Percentiles rank a stretch among this genome's conserved stretches.
Evolutionary conservation across 1,140 invertebrate genomes (phyloP).

Genomic region (Anadara kagoshimensis): DNA sequence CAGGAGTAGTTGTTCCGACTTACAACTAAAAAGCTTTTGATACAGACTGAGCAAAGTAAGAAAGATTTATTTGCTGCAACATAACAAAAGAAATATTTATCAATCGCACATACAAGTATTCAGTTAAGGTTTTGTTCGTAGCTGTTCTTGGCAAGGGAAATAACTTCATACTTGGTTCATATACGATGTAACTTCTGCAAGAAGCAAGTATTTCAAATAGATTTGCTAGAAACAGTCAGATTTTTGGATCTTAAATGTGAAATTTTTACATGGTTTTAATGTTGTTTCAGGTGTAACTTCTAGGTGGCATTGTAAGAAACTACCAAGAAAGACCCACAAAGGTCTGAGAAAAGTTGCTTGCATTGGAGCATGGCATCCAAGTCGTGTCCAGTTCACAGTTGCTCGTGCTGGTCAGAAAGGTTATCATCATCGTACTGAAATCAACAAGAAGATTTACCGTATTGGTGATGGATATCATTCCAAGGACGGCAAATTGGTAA

Average conservation of each 20-base stretch:
- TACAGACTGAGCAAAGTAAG: too few species aligned
- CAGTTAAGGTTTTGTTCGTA: too few species aligned
- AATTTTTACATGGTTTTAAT: neutral
- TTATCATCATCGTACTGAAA: constrained; percentile 99
- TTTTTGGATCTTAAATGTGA: neutral
- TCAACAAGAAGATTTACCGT: constrained; percentile 99
- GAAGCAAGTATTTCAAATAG: neutral
- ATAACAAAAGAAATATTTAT: too few species aligned
- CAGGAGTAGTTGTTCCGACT: too few species aligned
- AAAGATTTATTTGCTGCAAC: too few species aligned
- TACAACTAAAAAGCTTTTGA: too few species aligned
- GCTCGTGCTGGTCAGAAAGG: constrained; percentile 99
- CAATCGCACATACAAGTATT: too few species aligned
- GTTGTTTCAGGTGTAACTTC: constrained; percentile 93
- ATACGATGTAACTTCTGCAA: neutral
- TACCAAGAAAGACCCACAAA: constrained; percentile 99
- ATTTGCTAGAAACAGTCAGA: neutral
- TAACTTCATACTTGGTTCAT: too few species aligned
- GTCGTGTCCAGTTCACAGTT: constrained; percentile 98
- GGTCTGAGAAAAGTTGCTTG: constrained; percentile 99
- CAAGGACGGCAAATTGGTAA: constrained; percentile 96
- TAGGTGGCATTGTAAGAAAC: constrained; percentile 99
- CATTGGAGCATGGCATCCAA: constrained; percentile 99
- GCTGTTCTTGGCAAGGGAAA: neutral
- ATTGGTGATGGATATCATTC: constrained; percentile 87